These are phyloP conservation scores for Ophion ventricosus DNA, from an alignment of 2,888 invertebrate genomes.

Conservation along the genomic window DNA sequence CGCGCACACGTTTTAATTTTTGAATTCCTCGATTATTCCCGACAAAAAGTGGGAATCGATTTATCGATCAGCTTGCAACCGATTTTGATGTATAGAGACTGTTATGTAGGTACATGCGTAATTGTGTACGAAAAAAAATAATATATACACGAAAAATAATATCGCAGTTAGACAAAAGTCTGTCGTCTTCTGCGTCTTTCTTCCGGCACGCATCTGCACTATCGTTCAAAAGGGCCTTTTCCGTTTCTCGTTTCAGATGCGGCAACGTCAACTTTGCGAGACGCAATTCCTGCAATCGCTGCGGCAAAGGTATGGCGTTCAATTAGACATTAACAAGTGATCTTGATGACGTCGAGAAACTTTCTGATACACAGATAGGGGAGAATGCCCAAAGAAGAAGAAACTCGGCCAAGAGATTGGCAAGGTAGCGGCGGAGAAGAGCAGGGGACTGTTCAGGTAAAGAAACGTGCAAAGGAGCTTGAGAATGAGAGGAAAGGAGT, in stretches of 20 bases:
- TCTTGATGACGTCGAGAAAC: neutral
- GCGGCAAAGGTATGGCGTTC: conserved; percentile 88
- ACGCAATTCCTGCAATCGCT: conserved; percentile 95
- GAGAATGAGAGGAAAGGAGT: neutral
- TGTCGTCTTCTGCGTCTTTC: neutral
- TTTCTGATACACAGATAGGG: conserved; percentile 79
- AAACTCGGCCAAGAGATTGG: conserved; percentile 98
- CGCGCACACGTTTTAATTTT: conserved; percentile 17
- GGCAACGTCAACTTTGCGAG: conserved; percentile 98
- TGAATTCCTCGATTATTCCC: neutral
- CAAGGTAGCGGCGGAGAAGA: conserved; percentile 98
- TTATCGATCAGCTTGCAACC: neutral
- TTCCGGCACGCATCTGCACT: neutral
- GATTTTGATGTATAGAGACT: neutral
- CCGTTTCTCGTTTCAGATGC: conserved; percentile 85
- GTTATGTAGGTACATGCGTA: neutral
- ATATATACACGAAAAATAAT: neutral
- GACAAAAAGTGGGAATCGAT: neutral
- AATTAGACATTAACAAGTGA: conserved; percentile 4
- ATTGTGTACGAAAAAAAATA: neutral
- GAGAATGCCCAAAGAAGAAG: conserved; percentile 87
- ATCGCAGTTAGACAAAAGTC: neutral
- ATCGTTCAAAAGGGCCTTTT: conserved; percentile 47
- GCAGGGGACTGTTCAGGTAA: conserved; percentile 91
- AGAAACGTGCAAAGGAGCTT: neutral